phyloP scores from a whole-genome alignment of 2,797 vertebrate genomes.

The Mormyrops boulengeri region DNA sequence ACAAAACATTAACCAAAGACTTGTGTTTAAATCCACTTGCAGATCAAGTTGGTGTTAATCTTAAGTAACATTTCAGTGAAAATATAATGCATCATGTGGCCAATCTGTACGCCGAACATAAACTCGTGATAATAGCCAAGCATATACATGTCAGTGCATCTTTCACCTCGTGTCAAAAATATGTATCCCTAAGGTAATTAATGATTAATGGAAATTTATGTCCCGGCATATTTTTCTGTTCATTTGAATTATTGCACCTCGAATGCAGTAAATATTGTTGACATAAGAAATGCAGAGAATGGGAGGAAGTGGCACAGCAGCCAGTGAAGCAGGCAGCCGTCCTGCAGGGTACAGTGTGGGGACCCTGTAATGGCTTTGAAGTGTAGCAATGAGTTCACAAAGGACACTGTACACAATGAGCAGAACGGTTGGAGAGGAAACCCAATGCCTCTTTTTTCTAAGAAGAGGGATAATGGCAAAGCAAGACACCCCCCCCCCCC shows the following conservation, averaged over 20 bases:
- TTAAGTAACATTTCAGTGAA: background rate
- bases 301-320: background rate
- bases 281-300: background rate
- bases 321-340: background rate
- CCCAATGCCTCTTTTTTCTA: background rate
- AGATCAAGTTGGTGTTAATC: background rate
- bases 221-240: background rate
- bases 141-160: background rate
- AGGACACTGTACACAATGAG: conserved; percentile 13
- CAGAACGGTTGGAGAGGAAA: background rate
- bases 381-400: background rate
- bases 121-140: background rate
- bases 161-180: background rate
- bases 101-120: background rate
- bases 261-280: background rate
- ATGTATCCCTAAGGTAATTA: background rate
- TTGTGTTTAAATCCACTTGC: background rate
- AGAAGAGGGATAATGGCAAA: background rate
- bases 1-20: background rate
- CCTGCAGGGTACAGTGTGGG: background rate
- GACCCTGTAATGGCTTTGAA: background rate
- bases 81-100: background rate
- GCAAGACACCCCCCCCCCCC: background rate
- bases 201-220: background rate
- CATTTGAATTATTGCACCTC: background rate